Evolutionary conservation across 2,113 vertebrate species (phyloP).

Genomic region (Bungarus multicinctus): DNA sequence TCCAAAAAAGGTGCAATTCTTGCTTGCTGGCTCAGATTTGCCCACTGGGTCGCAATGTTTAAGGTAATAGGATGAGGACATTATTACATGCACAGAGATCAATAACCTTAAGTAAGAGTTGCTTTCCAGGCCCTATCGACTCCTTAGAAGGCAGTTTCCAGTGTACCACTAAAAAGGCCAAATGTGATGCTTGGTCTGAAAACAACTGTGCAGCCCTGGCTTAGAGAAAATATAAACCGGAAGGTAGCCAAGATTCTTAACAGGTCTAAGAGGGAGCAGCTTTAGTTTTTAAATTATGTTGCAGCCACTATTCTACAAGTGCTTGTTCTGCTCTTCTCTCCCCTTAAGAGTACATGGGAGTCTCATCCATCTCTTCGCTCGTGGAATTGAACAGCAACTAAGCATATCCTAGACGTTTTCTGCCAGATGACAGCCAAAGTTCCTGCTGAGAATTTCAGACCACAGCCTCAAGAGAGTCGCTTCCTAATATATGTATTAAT

Average conservation of each 20-base stretch:
- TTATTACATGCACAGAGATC: neutral
- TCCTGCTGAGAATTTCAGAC: neutral
- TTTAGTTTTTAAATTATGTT: neutral
- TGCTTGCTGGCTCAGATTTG: neutral
- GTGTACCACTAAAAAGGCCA: neutral
- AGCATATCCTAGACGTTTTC: neutral
- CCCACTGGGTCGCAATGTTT: neutral
- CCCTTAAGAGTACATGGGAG: constrained; percentile 73
- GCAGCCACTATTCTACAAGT: neutral
- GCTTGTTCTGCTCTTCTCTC: neutral
- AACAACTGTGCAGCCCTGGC: neutral
- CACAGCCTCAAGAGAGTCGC: neutral
- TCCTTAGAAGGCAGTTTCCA: neutral
- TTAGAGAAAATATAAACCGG: neutral
- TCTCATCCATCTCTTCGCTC: constrained; percentile 77
- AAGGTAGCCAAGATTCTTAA: neutral
- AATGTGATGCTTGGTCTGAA: neutral
- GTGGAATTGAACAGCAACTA: constrained; percentile 71
- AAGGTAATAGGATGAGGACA: neutral
- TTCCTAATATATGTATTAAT: neutral
- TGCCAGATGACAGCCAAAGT: neutral
- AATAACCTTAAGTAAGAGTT: neutral
- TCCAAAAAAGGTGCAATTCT: neutral
- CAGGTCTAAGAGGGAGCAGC: neutral
- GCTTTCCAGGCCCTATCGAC: neutral